Evolutionary conservation across 1,140 invertebrate genomes (phyloP), one percentile per base, ranked within the genome.

Genomic region (Pogonus chalceus): DNA sequence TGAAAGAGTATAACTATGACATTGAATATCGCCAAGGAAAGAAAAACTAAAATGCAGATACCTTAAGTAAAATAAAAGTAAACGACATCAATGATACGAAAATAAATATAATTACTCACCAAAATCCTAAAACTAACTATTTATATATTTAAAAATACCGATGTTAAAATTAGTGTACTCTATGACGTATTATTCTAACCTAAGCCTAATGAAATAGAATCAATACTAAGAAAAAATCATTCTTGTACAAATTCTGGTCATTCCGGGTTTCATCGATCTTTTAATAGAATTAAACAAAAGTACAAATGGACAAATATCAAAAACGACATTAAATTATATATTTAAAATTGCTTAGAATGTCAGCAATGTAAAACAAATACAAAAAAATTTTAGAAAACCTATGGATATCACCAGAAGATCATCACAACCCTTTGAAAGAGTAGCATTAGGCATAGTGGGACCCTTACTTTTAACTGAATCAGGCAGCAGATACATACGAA

Each of bases 261-360:
- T 43, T 26, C 59, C 31, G 63, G 66, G 1, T 58, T 64, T 16
- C 7, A 56, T 10, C 65, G 65, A 62, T 68, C 65, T 1, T 65
- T 58, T 7, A 51, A 63, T 23, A 61, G 60, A 62, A 67, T 72
- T 14, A 58, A 64, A 43, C 50, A 62, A n/a, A 54, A 66, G 20
- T 71, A 58, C 53, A 68, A 60, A 57, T 72, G 67, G 70, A 57
- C 62, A 55, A 61, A 60, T 2, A 68, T 70, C 65, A 67, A 63
- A 51, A 48, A 62, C 9, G 61, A 65, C 47, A 69, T 71, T 9
- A 62, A 63, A 53, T 58, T 60, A 16, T 68, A 64, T 49, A 56
- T 69, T 14, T 58, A 63, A 37, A 56, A 46, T 1, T 69, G 65
- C 54, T 9, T 55, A 37, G 56, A 53, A 18, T 67, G 65, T 56